Evolutionary conservation across 2,797 vertebrate genomes (phyloP).

Genomic region (Phataginus tricuspis): DNA sequence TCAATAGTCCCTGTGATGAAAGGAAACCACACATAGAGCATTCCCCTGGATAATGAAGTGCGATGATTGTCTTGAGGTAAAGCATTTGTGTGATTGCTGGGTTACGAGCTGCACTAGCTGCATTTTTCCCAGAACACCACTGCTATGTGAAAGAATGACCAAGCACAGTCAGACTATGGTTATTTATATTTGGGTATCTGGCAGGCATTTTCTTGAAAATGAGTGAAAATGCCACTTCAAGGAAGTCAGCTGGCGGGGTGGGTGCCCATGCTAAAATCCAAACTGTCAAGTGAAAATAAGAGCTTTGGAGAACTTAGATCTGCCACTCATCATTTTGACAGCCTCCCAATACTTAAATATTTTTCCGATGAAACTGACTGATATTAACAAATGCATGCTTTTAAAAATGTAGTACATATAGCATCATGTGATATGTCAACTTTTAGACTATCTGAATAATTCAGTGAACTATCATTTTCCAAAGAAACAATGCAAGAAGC

Average conservation of each 20-base stretch:
- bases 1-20: not conserved
- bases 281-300: not conserved
- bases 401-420: not conserved
- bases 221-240: not conserved
- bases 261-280: not conserved
- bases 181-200: not conserved
- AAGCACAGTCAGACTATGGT: not conserved
- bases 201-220: not conserved
- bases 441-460: constrained; percentile 19
- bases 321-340: not conserved
- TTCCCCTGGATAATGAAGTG: not conserved
- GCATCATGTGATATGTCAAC: not conserved
- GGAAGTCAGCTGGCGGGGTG: not conserved
- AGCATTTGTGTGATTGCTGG: not conserved
- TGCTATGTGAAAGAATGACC: not conserved
- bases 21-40: not conserved
- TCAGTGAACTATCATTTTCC: not conserved
- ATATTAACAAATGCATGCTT: not conserved
- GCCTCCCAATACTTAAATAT: not conserved
- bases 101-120: not conserved
- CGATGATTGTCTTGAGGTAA: not conserved
- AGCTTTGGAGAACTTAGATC: not conserved
- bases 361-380: not conserved
- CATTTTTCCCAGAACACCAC: not conserved
- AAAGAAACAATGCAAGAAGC: not conserved